These are phyloP conservation scores for Ammodytes marinus DNA, from an alignment of 2,113 vertebrate species.

Conservation along the genomic window DNA sequence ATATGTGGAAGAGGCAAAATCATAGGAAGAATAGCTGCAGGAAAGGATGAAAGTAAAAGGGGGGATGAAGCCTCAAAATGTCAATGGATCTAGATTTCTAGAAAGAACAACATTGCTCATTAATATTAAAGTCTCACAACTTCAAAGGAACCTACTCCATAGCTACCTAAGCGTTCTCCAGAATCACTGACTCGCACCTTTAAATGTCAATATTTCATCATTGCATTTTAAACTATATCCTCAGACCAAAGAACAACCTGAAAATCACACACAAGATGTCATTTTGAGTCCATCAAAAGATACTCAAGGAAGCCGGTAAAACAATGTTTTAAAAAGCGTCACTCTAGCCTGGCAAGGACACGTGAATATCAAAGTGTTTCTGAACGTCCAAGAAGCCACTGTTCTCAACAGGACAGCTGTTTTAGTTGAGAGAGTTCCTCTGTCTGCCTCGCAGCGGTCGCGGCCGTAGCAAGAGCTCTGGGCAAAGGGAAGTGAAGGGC, in stretches of 20 bases:
- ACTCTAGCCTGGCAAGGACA: neutral
- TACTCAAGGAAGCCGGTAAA: neutral
- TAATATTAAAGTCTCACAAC: neutral
- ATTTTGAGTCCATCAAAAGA: neutral
- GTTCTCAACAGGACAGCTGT: slow-evolving; percentile 61
- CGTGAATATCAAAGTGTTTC: slow-evolving; percentile 46
- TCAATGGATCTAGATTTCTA: too few relatives aligned
- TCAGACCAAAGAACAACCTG: neutral
- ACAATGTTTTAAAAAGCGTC: slow-evolving; percentile 13
- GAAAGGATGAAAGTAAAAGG: slow-evolving; percentile 58
- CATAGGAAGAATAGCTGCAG: slow-evolving; percentile 50
- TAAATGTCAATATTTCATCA: too few relatives aligned
- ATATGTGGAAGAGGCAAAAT: slow-evolving; percentile 44
- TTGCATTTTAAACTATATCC: neutral
- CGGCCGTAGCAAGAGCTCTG: slow-evolving; percentile 61
- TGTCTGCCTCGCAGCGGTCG: slow-evolving; percentile 53
- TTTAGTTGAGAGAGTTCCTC: slow-evolving; percentile 40
- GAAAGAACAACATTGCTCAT: too few relatives aligned
- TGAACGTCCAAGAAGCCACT: slow-evolving; percentile 40
- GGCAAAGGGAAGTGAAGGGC: slow-evolving; percentile 83
- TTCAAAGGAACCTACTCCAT: neutral
- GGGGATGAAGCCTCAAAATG: neutral
- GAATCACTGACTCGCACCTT: too few relatives aligned
- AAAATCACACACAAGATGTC: neutral
- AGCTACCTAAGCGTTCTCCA: too few relatives aligned